Conservation (phyloP, 2,888 invertebrate species). For the Campopleginae sp. region DNA sequence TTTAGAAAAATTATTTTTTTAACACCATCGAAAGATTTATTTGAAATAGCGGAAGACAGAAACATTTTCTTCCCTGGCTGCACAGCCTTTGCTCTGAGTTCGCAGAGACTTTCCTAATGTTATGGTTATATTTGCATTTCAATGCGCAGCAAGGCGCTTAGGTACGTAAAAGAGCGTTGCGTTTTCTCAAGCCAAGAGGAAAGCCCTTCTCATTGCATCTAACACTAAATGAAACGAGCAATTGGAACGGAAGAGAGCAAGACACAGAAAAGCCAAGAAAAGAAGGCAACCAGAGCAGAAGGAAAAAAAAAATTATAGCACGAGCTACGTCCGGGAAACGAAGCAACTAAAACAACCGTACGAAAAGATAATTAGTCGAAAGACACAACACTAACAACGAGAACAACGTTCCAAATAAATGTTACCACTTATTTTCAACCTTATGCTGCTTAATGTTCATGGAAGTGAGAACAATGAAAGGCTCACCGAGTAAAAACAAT, state of each 20-base stretch:
- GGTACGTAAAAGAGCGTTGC: conserved; percentile 52
- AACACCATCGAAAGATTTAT: neutral
- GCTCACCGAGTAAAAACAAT: neutral
- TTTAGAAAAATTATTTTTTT: neutral
- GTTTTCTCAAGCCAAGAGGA: conserved; percentile 26
- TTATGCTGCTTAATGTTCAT: neutral
- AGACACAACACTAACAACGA: conserved; percentile 34
- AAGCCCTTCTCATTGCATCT: conserved; percentile 49
- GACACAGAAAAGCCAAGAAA: neutral
- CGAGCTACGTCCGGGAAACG: conserved; percentile 35
- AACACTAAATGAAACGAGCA: conserved; percentile 38
- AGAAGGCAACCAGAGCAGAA: conserved; percentile 7
- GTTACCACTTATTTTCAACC: conserved; percentile 40
- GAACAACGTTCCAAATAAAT: conserved; percentile 39
- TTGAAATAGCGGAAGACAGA: neutral
- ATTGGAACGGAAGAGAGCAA: conserved; percentile 4
- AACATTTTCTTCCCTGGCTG: conserved; percentile 3
- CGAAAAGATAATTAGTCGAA: conserved; percentile 55
- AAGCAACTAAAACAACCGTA: conserved; percentile 44
- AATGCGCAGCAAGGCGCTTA: conserved; percentile 74
- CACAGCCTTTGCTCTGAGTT: conserved; percentile 47
- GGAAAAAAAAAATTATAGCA: conserved; percentile 6
- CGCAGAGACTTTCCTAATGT: conserved; percentile 73
- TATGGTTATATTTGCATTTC: conserved; percentile 77
- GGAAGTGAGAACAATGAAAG: neutral